Percentiles rank a stretch among this genome's conserved stretches.
Evolutionary conservation across 2,888 invertebrate species (phyloP).

Genomic region (Morpho deidamia): DNA sequence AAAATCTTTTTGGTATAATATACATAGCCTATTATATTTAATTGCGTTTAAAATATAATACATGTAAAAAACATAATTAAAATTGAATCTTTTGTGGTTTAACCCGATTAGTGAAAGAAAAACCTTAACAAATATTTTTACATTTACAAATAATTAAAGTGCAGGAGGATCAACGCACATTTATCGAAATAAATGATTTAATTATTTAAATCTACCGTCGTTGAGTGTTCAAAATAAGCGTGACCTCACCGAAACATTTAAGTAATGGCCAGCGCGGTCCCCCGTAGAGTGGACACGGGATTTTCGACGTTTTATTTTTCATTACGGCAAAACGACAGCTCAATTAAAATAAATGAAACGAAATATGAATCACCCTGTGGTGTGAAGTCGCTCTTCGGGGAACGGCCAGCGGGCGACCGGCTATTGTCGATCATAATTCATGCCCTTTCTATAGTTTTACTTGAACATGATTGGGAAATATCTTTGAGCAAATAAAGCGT

Average conservation of each 20-base stretch:
- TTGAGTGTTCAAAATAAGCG: conserved; percentile 23
- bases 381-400: conserved; percentile 40
- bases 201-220: conserved; percentile 21
- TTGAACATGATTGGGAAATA: conserved; percentile 10
- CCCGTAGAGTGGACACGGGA: conserved; percentile 28
- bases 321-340: conserved; percentile 33
- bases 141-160: background rate
- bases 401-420: conserved; percentile 50
- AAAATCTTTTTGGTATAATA: too few species aligned
- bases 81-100: too few species aligned
- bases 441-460: conserved; percentile 22
- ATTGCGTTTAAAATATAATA: too few species aligned
- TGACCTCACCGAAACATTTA: conserved; percentile 28
- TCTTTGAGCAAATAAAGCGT: conserved; percentile 14
- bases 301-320: conserved; percentile 29
- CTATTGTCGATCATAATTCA: conserved; percentile 24
- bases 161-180: conserved; percentile 8
- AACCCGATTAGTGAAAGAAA: too few species aligned
- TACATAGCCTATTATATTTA: too few species aligned
- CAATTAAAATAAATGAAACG: conserved; percentile 35
- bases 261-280: conserved; percentile 28
- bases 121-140: background rate
- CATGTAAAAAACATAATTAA: too few species aligned
- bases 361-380: conserved; percentile 34
- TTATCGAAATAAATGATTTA: conserved; percentile 22